Evolutionary conservation across 23 tunicate species (phyloP), one percentile per base, ranked within the genome.

Genomic region (Ascidia mentula): DNA sequence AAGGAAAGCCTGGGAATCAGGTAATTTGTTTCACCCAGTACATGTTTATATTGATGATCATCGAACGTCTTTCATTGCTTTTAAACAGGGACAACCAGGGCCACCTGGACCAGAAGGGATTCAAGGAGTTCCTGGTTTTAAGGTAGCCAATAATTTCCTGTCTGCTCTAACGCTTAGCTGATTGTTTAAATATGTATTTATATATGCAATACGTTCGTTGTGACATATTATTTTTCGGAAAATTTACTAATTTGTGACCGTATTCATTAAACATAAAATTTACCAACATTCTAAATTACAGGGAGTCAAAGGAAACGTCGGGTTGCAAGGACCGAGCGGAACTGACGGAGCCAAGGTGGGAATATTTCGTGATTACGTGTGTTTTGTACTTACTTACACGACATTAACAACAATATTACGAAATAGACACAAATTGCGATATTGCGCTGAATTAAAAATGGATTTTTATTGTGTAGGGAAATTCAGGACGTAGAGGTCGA

Each of bases 1-100:
- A 53, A 53, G 65, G 65, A 53, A 53, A 53, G 13, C 65, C 65
- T 26, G 65, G 65, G 24, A 53, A 53, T 20, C 65, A 53, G 65
- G 65, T 53, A 20, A 28, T 26, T 53, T n/a, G n/a, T n/a, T n/a
- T n/a, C n/a, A n/a, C n/a, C n/a, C n/a, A n/a, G n/a, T n/a, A n/a
- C n/a, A n/a, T n/a, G n/a, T n/a, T n/a, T n/a, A n/a, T n/a, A n/a
- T n/a, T n/a, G n/a, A n/a, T n/a, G n/a, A n/a, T n/a, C n/a, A n/a
- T n/a, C n/a, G n/a, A n/a, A n/a, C n/a, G n/a, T 9, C 15, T 42
- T 53, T 9, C 4, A 53, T 9, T 53, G 13, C 2, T 9, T 53
- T 6, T 9, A 26, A 5, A 53, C 65, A 53, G 65, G 65, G 65
- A 20, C 65, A 26, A 5, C 28, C 24, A 20, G 65, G 65, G 22